Evolutionary conservation across 2,888 invertebrate genomes (phyloP), one percentile per base, ranked within the genome.

Genomic region (Eristalis tenax): DNA sequence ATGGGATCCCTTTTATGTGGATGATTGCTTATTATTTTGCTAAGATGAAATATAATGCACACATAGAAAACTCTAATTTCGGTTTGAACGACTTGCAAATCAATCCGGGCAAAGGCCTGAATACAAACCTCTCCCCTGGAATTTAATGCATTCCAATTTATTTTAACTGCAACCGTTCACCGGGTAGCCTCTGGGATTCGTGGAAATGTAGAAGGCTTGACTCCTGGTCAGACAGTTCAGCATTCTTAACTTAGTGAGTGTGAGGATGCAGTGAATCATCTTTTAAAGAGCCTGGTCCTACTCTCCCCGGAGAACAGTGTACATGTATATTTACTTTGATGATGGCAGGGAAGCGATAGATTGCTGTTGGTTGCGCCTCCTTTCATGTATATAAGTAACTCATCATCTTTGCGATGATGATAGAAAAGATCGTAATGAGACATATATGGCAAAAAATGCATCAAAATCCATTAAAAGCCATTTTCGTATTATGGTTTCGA

Each of bases 391-490:
- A 77, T 74, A 85, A 85, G 77, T 83, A 86, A 86, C 74, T 83
- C 78, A 86, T 83, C 83, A 82, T 85, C 76, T 77, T 69, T 73
- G 71, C 59, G 57, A 61, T 70, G 78, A 65, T 86, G 83, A 40
- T 75, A 56, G 65, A 78, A 28, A 75, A 73, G 65, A 83, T 74
- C 78, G 61, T 86, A 86, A 86, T 86, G 83, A 83, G 79, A 83
- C 79, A 76, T 83, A 68, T 83, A 80, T 76, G 71, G 68, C 8
- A 80, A 76, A 80, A 76, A 83, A 87, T 87, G 83, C 87, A 83
- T 91, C 89, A 90, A 91, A 91, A 91, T 91, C 91, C 91, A 91
- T 91, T 91, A 92, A 92, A 91, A 90, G 91, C 92, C 91, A 92
- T 92, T 92, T 91, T 91, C 90, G 91, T 91, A 89, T 90, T 90